Evolutionary conservation across 1,140 invertebrate species (phyloP).

Genomic region (Harpegnathos saltator): DNA sequence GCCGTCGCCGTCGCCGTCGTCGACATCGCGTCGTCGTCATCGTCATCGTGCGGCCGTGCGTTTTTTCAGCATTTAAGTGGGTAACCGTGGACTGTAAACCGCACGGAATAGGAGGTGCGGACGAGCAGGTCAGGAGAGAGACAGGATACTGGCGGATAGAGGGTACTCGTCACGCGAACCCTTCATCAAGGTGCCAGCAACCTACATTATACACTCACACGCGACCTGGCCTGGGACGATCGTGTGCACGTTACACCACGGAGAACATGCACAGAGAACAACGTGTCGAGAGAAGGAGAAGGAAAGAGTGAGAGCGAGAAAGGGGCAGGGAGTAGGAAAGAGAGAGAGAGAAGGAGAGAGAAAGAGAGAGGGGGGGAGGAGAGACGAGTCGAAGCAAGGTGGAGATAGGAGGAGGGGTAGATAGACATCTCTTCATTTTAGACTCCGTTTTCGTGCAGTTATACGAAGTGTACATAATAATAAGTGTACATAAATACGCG

Average conservation of each 20-base stretch:
- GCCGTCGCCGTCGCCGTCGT: background rate
- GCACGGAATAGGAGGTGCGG: constrained; percentile 78
- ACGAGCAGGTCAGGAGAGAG: constrained; percentile 82
- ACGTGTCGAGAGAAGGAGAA: constrained; percentile 46
- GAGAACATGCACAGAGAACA: constrained; percentile 67
- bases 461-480: constrained; percentile 56
- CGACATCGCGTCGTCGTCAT: constrained; percentile 11
- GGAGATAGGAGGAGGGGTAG: constrained; percentile 13
- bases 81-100: constrained; percentile 65
- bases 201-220: constrained; percentile 81
- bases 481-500: constrained; percentile 55
- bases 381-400: background rate
- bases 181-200: constrained; percentile 83
- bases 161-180: constrained; percentile 84
- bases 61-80: constrained; percentile 74
- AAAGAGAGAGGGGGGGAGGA: constrained; percentile 10
- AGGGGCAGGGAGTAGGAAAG: constrained; percentile 61
- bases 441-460: constrained; percentile 57
- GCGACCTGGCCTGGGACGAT: constrained; percentile 71
- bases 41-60: constrained; percentile 16
- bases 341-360: background rate
- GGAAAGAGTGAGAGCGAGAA: constrained; percentile 59
- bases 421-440: constrained; percentile 68
- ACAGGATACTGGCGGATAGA: constrained; percentile 82
- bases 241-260: constrained; percentile 69